These are phyloP conservation scores for Ectemnius continuus DNA, from an alignment of 2,888 invertebrate species.

Conservation along the genomic window DNA sequence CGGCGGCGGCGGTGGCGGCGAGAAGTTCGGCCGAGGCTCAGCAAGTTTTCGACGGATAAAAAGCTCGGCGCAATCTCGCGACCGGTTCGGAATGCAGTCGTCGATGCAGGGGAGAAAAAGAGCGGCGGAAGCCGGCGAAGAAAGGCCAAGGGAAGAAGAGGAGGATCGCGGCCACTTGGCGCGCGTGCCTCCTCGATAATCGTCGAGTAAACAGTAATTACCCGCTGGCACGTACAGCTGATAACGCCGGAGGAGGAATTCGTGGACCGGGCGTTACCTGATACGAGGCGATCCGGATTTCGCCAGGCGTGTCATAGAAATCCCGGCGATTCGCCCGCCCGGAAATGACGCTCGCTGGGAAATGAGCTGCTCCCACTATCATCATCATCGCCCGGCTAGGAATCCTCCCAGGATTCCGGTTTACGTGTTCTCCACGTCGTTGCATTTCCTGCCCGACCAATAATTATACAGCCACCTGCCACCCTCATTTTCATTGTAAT, in stretches of 20 bases:
- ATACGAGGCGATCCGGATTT: slow-evolving; percentile 39
- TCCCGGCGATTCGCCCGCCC: slow-evolving; percentile 55
- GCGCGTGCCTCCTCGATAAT: slow-evolving; percentile 42
- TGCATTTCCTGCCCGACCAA: slow-evolving; percentile 41
- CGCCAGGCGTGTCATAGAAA: slow-evolving; percentile 49
- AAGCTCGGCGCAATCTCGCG: slow-evolving; percentile 1
- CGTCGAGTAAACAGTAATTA: slow-evolving; percentile 59
- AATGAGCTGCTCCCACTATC: slow-evolving; percentile 34
- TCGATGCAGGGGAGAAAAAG: too few species aligned
- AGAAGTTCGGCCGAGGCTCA: background rate
- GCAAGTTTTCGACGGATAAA: slow-evolving; percentile 8
- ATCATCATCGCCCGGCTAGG: slow-evolving; percentile 15
- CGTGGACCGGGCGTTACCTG: slow-evolving; percentile 36
- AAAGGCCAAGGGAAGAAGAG: background rate
- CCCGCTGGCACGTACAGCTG: slow-evolving; percentile 41
- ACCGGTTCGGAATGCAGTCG: background rate
- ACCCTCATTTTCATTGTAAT: slow-evolving; percentile 13
- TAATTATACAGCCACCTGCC: slow-evolving; percentile 41
- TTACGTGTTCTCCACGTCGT: slow-evolving; percentile 18
- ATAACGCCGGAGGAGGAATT: slow-evolving; percentile 49
- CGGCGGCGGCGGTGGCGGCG: background rate
- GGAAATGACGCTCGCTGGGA: slow-evolving; percentile 67
- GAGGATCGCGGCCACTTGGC: background rate
- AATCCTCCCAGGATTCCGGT: slow-evolving; percentile 47
- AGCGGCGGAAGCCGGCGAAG: too few species aligned